phyloP scores from a whole-genome alignment of 2,797 vertebrate species.

The Chelon labrosus region DNA sequence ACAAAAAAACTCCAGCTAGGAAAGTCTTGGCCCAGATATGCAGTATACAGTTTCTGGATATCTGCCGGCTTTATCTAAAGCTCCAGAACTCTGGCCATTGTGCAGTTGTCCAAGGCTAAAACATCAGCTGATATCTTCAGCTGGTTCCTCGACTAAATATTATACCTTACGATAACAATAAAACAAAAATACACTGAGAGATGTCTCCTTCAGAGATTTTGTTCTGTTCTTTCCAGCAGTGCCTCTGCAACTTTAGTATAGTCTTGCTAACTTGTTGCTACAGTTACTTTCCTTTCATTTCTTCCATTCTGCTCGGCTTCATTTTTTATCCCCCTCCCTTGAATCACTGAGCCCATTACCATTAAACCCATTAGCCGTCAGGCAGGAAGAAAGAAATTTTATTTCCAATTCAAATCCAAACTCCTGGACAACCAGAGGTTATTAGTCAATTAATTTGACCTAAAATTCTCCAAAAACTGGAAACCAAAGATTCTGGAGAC shows the following conservation, averaged over 20 bases:
- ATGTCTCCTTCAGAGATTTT: background rate
- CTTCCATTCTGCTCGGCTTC: slow-evolving; percentile 2
- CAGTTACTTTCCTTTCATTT: background rate
- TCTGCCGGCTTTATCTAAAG: no score
- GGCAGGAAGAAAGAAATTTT: slow-evolving; percentile 4
- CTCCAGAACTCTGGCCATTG: no score
- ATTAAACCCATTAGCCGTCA: slow-evolving; percentile 22
- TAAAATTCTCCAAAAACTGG: background rate
- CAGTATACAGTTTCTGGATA: no score
- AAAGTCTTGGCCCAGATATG: no score
- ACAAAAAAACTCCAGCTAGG: no score
- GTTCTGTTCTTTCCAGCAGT: background rate
- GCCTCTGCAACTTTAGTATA: background rate
- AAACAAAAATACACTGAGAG: background rate
- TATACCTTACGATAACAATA: no score
- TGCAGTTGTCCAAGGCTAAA: no score
- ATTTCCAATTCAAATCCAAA: no score
- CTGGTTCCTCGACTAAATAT: no score
- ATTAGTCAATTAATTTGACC: background rate
- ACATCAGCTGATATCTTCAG: no score
- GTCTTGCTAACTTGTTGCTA: background rate
- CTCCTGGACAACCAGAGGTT: background rate
- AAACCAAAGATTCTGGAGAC: background rate
- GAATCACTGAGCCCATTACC: slow-evolving; percentile 20
- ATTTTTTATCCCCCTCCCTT: slow-evolving; percentile 18